Conservation (phyloP, 2,888 invertebrate genomes). For the Spodoptera picta region DNA sequence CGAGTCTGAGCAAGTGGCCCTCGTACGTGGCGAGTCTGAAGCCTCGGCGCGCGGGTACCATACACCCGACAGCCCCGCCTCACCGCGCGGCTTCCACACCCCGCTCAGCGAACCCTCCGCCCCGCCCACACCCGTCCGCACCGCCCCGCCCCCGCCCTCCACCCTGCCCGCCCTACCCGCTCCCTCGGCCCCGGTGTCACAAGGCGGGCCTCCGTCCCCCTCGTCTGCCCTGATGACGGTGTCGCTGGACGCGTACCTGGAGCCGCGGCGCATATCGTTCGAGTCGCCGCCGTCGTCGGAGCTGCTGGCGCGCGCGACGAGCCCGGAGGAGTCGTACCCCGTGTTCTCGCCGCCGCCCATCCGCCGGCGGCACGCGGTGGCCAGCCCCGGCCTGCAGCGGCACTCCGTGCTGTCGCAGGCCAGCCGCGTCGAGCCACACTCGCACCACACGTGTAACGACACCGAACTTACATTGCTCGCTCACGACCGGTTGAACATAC, state of each 20-base stretch:
- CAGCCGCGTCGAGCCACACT: conserved; percentile 91
- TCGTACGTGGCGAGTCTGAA: conserved; percentile 88
- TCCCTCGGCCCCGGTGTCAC: conserved; percentile 68
- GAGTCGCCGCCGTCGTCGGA: conserved; percentile 93
- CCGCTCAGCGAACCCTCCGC: conserved; percentile 90
- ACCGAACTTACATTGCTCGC: not conserved
- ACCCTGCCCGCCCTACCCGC: conserved; percentile 79
- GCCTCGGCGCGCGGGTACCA: conserved; percentile 88
- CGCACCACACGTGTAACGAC: conserved; percentile 96
- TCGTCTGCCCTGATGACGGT: conserved; percentile 95
- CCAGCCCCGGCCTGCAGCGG: conserved; percentile 88
- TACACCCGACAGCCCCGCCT: conserved; percentile 78
- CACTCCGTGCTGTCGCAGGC: conserved; percentile 93
- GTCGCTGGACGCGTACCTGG: conserved; percentile 95
- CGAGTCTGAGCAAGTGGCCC: conserved; percentile 78
- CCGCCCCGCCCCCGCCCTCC: conserved; percentile 89
- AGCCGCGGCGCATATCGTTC: conserved; percentile 94
- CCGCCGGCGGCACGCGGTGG: conserved; percentile 90
- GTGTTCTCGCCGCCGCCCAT: conserved; percentile 95
- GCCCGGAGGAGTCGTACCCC: conserved; percentile 94
- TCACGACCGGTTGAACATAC: conserved; percentile 61
- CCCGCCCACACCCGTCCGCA: conserved; percentile 78
- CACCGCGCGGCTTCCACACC: conserved; percentile 92
- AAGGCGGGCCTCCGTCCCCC: conserved; percentile 91
- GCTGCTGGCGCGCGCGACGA: conserved; percentile 90